Percentiles rank a stretch among this genome's conserved stretches.
Evolutionary conservation across 1,140 invertebrate genomes (phyloP).

Genomic region (Pachyrhynchus sulphureomaculatus): DNA sequence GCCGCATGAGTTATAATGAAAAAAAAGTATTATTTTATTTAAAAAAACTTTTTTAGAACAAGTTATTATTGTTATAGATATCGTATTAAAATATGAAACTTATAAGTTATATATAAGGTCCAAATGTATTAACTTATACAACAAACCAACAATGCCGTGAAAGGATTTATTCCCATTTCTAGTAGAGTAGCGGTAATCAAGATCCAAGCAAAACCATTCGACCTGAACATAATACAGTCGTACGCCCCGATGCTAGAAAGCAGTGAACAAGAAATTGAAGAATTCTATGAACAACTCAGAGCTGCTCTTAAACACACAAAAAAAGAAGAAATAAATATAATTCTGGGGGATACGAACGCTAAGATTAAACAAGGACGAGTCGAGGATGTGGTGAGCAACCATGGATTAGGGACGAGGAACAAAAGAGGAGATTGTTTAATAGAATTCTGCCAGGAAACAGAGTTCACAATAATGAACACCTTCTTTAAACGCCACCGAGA

Average conservation of each 20-base stretch:
- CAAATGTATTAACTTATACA: no score
- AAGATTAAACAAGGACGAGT: constrained; percentile 17
- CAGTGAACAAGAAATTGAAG: constrained; percentile 23
- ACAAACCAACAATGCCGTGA: constrained; percentile 2
- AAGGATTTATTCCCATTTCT: constrained; percentile 6
- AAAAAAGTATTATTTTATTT: no score
- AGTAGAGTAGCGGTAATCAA: constrained; percentile 1
- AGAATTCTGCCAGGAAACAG: constrained; percentile 8
- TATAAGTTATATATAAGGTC: no score
- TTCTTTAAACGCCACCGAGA: constrained; percentile 26
- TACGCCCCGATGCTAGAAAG: constrained; percentile 32
- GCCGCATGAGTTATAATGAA: no score
- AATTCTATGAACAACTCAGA: constrained; percentile 28
- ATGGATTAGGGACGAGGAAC: no score
- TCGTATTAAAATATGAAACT: no score
- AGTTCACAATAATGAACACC: background rate
- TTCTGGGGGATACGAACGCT: constrained; percentile 34
- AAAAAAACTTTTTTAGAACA: no score
- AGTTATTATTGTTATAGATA: no score
- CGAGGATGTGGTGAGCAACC: no score
- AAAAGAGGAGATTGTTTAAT: no score
- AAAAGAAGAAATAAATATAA: constrained; percentile 28
- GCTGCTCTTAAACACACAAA: constrained; percentile 20
- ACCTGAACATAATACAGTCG: constrained; percentile 27
- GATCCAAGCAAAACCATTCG: constrained; percentile 1